Base-by-base conservation (phyloP, 2,888 invertebrate species). In the Masnerella sp. region DNA sequence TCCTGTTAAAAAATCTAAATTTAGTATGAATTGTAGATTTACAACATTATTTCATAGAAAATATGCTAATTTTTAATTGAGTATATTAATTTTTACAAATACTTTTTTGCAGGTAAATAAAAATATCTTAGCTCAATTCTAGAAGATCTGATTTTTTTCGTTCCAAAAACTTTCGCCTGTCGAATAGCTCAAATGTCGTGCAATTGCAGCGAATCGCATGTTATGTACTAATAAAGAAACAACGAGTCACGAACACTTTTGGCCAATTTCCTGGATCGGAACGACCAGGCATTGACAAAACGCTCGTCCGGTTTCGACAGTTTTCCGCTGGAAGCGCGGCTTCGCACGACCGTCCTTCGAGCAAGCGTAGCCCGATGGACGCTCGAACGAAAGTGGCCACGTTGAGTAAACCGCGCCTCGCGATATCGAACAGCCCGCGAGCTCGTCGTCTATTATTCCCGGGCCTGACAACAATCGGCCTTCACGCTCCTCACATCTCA, bases 401-500 rank as follows among this genome's bases (percentile, higher is more conserved):
- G 49, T 49, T 71, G 70, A 20, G 22, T 11, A 34, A 34, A 34
- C 36, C 62, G 61, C 54, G 40, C 52, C 52, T 36, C 40, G 54
- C 43, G 47, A 58, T 64, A 45, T 45, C 36, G 34, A 34, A 54
- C 61, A 73, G 68, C 51, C 58, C 59, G 67, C 43, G 52, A 14
- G 30, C 47, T 32, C 43, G 38, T 18, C 30, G 32, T 17, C 59
- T 51, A 69, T 65, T 52, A 64, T 65, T 61, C 34, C 45, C 17
- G 4, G 22, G 43, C 56, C 49, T 59, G 75, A 68, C 75, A 71
- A 68, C 52, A 20, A 68, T 75, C 75, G 51, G 65, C 71, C 71
- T 75, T 71, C 71, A 72, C 71, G 68, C 75, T n/a, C n/a, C n/a
- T n/a, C n/a, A n/a, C n/a, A n/a, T 64, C 58, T 25, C 56, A 42